Conservation (phyloP, 92 coral and sea anemone species). For the Porites divaricata region DNA sequence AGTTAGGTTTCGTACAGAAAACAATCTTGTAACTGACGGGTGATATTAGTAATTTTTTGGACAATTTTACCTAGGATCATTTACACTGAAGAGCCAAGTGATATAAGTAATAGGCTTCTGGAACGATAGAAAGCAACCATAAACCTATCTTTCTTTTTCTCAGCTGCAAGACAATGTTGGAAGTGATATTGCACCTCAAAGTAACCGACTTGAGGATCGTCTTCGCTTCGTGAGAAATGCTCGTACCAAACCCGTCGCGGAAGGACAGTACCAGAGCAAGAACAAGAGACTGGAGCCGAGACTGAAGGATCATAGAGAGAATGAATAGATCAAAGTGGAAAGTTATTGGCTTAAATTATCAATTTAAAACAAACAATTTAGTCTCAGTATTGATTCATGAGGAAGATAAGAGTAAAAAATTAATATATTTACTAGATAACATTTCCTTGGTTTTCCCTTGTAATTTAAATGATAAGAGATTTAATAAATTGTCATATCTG, state of each 20-base stretch:
- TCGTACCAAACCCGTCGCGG: background rate
- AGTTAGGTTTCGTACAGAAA: no score
- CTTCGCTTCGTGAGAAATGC: slow-evolving; percentile 10
- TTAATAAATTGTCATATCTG: background rate
- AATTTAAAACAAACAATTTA: background rate
- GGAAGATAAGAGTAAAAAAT: background rate
- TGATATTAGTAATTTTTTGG: no score
- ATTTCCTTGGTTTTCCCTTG: background rate
- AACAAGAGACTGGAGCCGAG: background rate
- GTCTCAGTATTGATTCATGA: background rate
- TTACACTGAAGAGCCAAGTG: no score
- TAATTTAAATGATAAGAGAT: background rate
- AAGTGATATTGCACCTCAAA: background rate
- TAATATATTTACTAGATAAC: no score
- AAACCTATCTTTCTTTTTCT: background rate
- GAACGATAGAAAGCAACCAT: background rate
- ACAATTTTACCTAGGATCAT: no score
- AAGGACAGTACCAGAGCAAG: background rate
- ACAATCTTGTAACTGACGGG: no score
- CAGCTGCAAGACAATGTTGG: background rate
- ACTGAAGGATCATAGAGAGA: slow-evolving; percentile 13
- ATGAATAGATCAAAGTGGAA: background rate
- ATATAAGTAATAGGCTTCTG: no score
- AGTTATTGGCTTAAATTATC: background rate
- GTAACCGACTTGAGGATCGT: background rate